These are phyloP conservation scores for Lordiphosa mommai DNA, from an alignment of 1,140 invertebrate species.

Conservation along the genomic window DNA sequence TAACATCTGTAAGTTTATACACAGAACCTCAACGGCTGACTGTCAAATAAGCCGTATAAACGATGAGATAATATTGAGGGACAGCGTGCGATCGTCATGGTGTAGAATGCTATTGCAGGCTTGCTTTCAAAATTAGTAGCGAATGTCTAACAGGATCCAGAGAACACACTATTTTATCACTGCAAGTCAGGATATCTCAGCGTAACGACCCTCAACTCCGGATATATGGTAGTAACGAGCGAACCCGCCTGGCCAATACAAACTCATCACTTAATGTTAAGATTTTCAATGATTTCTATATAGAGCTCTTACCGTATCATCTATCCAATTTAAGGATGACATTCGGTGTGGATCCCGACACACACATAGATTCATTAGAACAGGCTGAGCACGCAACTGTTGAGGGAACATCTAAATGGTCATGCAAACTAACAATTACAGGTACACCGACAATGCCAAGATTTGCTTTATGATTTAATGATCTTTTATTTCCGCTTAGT, in stretches of 20 bases:
- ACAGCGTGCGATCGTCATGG: too few relatives aligned
- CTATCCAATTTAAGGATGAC: constrained; percentile 87
- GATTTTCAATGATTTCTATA: constrained; percentile 7
- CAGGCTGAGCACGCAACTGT: constrained; percentile 98
- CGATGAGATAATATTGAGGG: too few relatives aligned
- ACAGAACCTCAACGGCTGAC: too few relatives aligned
- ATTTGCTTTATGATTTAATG: constrained; percentile 10
- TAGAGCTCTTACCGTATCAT: constrained; percentile 4
- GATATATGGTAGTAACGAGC: neutral
- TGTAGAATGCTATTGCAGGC: too few relatives aligned
- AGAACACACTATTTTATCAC: too few relatives aligned
- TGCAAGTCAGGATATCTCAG: too few relatives aligned
- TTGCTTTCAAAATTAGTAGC: too few relatives aligned
- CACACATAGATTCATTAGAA: constrained; percentile 99
- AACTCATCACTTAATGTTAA: constrained; percentile 4
- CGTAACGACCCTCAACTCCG: too few relatives aligned
- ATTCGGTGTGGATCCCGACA: constrained; percentile 98
- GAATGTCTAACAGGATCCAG: too few relatives aligned
- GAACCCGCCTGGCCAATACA: constrained; percentile 2
- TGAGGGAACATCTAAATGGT: constrained; percentile 99
- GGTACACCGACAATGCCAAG: constrained; percentile 83
- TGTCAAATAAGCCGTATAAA: too few relatives aligned
- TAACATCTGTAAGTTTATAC: too few relatives aligned
- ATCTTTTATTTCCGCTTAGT: constrained; percentile 6
- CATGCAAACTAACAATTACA: constrained; percentile 99